Conservation (phyloP, 2,888 invertebrate species). For the Muscina levida region DNA sequence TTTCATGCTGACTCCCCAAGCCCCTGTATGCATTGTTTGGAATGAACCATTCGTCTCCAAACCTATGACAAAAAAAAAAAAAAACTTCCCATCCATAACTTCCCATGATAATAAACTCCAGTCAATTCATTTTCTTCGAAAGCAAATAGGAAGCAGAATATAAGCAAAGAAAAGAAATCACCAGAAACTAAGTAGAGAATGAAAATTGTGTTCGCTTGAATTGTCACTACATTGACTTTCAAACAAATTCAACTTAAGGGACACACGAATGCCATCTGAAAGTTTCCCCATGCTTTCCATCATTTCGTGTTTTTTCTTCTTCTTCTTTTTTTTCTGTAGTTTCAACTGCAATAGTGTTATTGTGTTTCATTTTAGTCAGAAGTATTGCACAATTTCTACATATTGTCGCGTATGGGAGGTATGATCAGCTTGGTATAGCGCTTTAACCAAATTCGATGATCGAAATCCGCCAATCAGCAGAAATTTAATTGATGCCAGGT, state of each 20-base stretch:
- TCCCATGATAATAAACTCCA: conserved; percentile 54
- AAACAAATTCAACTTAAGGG: conserved; percentile 42
- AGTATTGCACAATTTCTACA: no score
- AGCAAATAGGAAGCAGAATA: conserved; percentile 24
- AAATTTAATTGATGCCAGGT: no score
- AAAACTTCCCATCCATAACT: not conserved
- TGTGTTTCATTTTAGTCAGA: conserved; percentile 1
- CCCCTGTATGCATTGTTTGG: conserved; percentile 2
- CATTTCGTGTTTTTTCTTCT: not conserved
- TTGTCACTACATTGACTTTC: conserved; percentile 42
- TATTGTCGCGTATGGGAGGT: not conserved
- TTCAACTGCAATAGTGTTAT: not conserved
- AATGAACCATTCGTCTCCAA: not conserved
- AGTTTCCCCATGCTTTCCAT: not conserved
- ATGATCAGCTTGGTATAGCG: conserved; percentile 9
- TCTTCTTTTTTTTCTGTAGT: not conserved
- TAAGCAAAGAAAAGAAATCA: not conserved
- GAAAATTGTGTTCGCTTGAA: conserved; percentile 53
- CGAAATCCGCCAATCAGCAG: no score
- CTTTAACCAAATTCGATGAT: no score
- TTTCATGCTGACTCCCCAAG: not conserved
- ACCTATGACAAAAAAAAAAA: no score
- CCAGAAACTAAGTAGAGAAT: conserved; percentile 31
- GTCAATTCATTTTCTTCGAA: conserved; percentile 41
- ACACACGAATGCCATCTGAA: conserved; percentile 24